A percentile compares a stretch with the other conserved stretches of the same genome.
These are phyloP conservation scores for Hipparchia semele DNA, from an alignment of 2,888 invertebrate genomes.

Conservation along the genomic window DNA sequence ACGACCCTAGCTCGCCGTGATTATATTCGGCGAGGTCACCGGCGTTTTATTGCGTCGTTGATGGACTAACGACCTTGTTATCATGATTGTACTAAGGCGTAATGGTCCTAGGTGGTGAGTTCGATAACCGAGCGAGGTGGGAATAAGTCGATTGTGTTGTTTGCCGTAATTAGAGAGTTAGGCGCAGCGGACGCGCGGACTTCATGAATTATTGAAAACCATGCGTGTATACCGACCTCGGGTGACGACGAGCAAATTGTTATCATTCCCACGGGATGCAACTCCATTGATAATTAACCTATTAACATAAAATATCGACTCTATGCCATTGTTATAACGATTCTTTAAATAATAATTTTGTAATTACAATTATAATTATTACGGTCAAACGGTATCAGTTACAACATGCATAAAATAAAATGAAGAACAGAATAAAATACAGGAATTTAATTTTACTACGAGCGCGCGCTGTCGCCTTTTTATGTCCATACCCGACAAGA, in stretches of 20 bases:
- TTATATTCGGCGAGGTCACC: slow-evolving; percentile 65
- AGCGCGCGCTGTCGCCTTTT: slow-evolving; percentile 27
- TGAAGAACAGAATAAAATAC: slow-evolving; percentile 5
- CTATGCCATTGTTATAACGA: slow-evolving; percentile 12
- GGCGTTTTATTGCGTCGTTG: slow-evolving; percentile 61
- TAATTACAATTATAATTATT: slow-evolving; percentile 1
- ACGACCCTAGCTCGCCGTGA: slow-evolving; percentile 56
- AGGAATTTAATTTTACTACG: slow-evolving; percentile 21
- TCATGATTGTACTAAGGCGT: slow-evolving; percentile 55
- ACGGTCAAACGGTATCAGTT: not conserved
- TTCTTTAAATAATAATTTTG: slow-evolving; percentile 8
- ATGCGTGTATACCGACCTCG: slow-evolving; percentile 50
- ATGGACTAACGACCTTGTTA: slow-evolving; percentile 63
- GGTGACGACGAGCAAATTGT: slow-evolving; percentile 66
- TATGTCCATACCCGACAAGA: slow-evolving; percentile 35
- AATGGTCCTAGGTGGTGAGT: slow-evolving; percentile 53
- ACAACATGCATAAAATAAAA: slow-evolving; percentile 6
- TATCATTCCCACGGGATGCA: slow-evolving; percentile 67
- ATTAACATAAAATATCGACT: slow-evolving; percentile 27
- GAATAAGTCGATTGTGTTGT: slow-evolving; percentile 62
- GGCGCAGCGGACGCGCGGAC: slow-evolving; percentile 57
- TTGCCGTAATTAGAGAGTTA: slow-evolving; percentile 65
- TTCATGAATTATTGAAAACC: slow-evolving; percentile 72
- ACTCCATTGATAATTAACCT: slow-evolving; percentile 25
- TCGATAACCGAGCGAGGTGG: slow-evolving; percentile 73